Evolutionary conservation across 2,113 vertebrate genomes (phyloP).

Genomic region (Pseudonaja textilis): DNA sequence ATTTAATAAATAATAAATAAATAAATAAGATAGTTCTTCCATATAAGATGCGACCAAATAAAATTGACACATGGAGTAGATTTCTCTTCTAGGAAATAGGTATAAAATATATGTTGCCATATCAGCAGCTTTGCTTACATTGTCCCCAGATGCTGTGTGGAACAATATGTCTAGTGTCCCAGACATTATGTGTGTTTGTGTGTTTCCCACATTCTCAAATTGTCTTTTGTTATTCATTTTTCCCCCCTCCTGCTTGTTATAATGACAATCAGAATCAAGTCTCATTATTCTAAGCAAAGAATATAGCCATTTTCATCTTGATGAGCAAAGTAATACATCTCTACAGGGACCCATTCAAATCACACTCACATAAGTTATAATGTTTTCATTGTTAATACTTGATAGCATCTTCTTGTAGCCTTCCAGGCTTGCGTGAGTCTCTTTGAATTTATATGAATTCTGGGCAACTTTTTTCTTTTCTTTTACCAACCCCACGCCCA

Average conservation of each 20-base stretch:
- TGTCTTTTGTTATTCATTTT: constrained; percentile 50
- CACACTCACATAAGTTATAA: constrained; percentile 47
- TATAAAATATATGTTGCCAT: constrained; percentile 45
- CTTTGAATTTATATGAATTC: not conserved
- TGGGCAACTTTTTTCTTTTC: not conserved
- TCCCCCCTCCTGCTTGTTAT: constrained; percentile 43
- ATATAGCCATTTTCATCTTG: constrained; percentile 59
- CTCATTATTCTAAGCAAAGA: constrained; percentile 66
- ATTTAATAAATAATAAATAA: not conserved
- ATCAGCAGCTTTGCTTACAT: constrained; percentile 47
- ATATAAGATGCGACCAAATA: not conserved
- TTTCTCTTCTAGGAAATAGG: constrained; percentile 32
- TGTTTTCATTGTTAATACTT: constrained; percentile 52
- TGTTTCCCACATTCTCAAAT: constrained; percentile 45
- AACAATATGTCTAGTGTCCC: not conserved
- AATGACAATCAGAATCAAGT: constrained; percentile 40
- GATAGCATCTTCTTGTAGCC: constrained; percentile 19
- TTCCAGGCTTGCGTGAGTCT: constrained; percentile 33
- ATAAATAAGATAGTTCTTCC: not conserved
- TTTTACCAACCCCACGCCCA: not conserved
- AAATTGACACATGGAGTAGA: constrained; percentile 6
- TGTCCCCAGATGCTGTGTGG: constrained; percentile 38
- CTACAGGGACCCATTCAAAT: constrained; percentile 48
- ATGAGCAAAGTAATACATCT: constrained; percentile 53
- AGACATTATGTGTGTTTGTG: not conserved